These are phyloP conservation scores for Pararge aegeria DNA, from an alignment of 1,140 invertebrate genomes.

Conservation along the genomic window DNA sequence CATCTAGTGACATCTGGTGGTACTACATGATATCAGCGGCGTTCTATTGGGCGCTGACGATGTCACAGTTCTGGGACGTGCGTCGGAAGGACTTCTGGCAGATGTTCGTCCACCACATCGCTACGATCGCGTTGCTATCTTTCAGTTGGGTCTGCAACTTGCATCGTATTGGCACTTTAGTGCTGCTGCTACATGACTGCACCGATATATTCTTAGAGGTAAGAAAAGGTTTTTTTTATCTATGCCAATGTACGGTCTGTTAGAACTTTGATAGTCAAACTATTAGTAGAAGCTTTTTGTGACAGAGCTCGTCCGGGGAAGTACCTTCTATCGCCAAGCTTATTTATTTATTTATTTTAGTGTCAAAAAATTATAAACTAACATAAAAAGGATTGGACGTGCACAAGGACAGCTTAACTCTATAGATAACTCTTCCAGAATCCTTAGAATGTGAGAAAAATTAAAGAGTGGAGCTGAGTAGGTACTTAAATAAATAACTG, in stretches of 20 bases:
- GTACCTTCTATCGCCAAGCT: no score
- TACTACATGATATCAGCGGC: slow-evolving; percentile 97
- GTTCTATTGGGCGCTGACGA: slow-evolving; percentile 97
- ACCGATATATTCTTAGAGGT: slow-evolving; percentile 97
- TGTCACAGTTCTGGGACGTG: slow-evolving; percentile 96
- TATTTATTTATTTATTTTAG: no score
- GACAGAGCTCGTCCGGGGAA: no score
- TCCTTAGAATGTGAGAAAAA: no score
- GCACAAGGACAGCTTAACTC: no score
- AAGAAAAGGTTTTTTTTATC: slow-evolving; percentile 15
- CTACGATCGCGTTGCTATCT: slow-evolving; percentile 92
- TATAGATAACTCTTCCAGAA: no score
- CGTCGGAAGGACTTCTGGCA: slow-evolving; percentile 98
- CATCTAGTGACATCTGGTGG: slow-evolving; percentile 91
- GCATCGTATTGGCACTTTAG: slow-evolving; percentile 93
- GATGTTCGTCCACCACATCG: slow-evolving; percentile 98
- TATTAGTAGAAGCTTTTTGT: no score
- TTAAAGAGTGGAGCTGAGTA: no score
- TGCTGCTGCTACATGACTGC: slow-evolving; percentile 95
- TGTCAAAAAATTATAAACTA: no score
- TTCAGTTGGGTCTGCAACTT: slow-evolving; percentile 98
- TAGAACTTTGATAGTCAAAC: no score
- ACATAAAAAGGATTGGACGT: no score
- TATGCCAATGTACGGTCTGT: neutral
- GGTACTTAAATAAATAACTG: no score